Evolutionary conservation across 1,140 invertebrate genomes (phyloP), one percentile per base, ranked within the genome.

Genomic region (Drosophila busckii): DNA sequence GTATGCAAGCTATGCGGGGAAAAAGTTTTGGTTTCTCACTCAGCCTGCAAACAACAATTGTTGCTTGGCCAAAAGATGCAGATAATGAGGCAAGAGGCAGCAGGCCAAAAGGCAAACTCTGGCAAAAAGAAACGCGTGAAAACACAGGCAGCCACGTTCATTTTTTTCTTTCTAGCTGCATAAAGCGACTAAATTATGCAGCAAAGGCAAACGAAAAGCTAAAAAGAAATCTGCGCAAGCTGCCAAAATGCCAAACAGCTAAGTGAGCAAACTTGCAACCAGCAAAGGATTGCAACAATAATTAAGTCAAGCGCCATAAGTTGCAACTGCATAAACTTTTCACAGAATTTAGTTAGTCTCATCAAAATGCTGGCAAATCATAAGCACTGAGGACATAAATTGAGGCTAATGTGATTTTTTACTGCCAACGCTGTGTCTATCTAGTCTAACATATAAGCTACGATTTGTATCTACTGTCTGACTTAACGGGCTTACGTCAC

Each of bases 41-140:
- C 68, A 68, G 49, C 49, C 40, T 37, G 40, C 41, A 46, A 62
- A 48, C 54, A 68, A 59, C 60, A 52, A 65, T 59, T 70, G 54
- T 59, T 67, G 52, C 52, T 63, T 40, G 52, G 58, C 45, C 68
- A 37, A 45, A 19, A 37, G 32, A n/a, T n/a, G n/a, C n/a, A 82
- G 60, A 76, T 80, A 80, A 80, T 80, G 73, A 80, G 75, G 63
- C 53, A 68, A n/a, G n/a, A n/a, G n/a, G n/a, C n/a, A n/a, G n/a
- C n/a, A n/a, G n/a, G n/a, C n/a, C n/a, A n/a, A 55, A 59, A 59
- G 40, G 60, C 46, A 53, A 64, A 62, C 28, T 41, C 26, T 10
- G 26, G 25, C 29, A 13, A 22, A 16, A 28, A 25, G 53, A 68
- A 68, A 46, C 46, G 63, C 59, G 76, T 60, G 63, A 80, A 73